Evolutionary conservation across 1,140 invertebrate genomes (phyloP).

Genomic region (Achatina immaculata): DNA sequence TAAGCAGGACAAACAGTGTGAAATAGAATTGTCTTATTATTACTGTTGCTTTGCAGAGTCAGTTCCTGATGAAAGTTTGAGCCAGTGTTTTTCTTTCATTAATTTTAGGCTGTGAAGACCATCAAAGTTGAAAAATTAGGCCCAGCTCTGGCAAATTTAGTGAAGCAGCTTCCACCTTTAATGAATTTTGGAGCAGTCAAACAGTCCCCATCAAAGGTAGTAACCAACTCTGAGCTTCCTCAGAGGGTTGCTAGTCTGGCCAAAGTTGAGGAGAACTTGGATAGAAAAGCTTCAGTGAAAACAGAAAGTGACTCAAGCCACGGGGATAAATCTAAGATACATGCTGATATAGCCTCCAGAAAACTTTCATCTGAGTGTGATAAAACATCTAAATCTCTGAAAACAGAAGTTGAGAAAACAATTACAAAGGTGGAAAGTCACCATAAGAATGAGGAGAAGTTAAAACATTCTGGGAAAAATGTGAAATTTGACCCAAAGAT

Average conservation of each 20-base stretch:
- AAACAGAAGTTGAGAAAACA: too few relatives aligned
- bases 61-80: too few relatives aligned
- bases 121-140: conserved; percentile 2
- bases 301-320: not conserved
- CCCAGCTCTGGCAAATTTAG: not conserved
- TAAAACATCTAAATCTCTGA: too few relatives aligned
- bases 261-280: not conserved
- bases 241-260: not conserved
- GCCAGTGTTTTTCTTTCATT: too few relatives aligned
- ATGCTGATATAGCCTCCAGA: too few relatives aligned
- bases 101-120: not conserved
- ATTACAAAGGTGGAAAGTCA: too few relatives aligned
- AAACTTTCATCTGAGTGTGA: too few relatives aligned
- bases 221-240: not conserved
- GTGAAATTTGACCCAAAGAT: not conserved
- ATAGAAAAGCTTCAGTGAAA: not conserved
- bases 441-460: not conserved
- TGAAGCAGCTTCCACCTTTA: not conserved
- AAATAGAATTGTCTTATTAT: too few relatives aligned
- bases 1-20: too few relatives aligned
- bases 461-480: not conserved
- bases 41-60: too few relatives aligned
- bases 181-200: conserved; percentile 1
- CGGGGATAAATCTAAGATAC: not conserved
- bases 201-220: not conserved